phyloP scores from a whole-genome alignment of 1,140 invertebrate genomes.

The Drosophila gunungcola region DNA sequence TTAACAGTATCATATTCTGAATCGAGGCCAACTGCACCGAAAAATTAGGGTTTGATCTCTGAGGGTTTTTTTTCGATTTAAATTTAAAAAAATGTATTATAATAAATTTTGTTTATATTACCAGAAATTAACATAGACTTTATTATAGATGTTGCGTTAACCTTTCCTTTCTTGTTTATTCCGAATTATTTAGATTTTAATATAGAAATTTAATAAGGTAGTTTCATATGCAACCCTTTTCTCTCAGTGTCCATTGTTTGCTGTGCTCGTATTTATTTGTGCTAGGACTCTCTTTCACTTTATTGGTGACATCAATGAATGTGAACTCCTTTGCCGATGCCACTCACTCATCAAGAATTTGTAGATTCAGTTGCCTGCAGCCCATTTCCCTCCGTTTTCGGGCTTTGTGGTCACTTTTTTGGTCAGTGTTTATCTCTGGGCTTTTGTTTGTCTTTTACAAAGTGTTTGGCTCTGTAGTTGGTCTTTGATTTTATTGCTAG shows the following conservation, averaged over 20 bases:
- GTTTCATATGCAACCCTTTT: not conserved
- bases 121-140: no score
- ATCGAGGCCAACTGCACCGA: no score
- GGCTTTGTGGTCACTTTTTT: slow-evolving; percentile 58
- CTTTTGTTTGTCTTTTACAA: slow-evolving; percentile 68
- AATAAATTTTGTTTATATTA: no score
- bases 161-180: no score
- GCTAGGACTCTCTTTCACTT: slow-evolving; percentile 40
- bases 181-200: no score
- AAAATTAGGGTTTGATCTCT: no score
- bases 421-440: slow-evolving; percentile 61
- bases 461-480: slow-evolving; percentile 31
- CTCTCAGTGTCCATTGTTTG: slow-evolving; percentile 13
- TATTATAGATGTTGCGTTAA: no score
- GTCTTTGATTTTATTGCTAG: slow-evolving; percentile 72
- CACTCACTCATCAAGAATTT: slow-evolving; percentile 11
- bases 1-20: no score
- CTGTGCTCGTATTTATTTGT: slow-evolving; percentile 47
- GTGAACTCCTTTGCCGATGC: slow-evolving; percentile 1
- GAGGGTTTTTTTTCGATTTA: no score
- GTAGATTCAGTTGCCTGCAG: slow-evolving; percentile 57
- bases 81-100: no score
- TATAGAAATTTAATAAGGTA: no score
- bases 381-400: slow-evolving; percentile 2
- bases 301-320: slow-evolving; percentile 72